These are phyloP conservation scores for Ectemnius continuus DNA, from an alignment of 2,888 invertebrate species.

Conservation along the genomic window DNA sequence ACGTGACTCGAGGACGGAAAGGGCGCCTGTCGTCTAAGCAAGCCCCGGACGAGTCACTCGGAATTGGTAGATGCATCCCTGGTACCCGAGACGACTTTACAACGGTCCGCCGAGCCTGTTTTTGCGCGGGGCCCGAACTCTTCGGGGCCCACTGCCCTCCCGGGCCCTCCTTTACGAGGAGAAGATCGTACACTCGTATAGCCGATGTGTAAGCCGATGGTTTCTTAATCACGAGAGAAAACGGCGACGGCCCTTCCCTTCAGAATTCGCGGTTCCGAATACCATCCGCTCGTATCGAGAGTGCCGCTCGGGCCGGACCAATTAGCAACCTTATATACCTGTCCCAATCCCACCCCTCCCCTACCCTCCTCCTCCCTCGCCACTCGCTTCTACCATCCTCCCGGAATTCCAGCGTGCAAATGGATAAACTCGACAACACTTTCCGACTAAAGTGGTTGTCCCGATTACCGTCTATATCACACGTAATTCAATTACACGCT, in stretches of 20 bases:
- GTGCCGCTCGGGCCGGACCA: constrained; percentile 36
- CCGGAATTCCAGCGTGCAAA: constrained; percentile 6
- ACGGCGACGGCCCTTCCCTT: constrained; percentile 31
- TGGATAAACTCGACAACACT: constrained; percentile 5
- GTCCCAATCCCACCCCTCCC: constrained; percentile 15
- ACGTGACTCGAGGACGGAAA: not conserved
- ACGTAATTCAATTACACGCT: constrained; percentile 7
- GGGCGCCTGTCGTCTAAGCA: constrained; percentile 18
- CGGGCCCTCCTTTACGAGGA: constrained; percentile 53
- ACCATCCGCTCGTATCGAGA: constrained; percentile 18
- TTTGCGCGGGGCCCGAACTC: constrained; percentile 60
- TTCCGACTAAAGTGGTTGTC: not conserved
- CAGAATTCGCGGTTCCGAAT: constrained; percentile 40
- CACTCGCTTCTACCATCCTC: not conserved
- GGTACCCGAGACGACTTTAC: constrained; percentile 64
- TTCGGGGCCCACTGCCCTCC: constrained; percentile 52
- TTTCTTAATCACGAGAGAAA: constrained; percentile 59
- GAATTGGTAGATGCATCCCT: constrained; percentile 63
- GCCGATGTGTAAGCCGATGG: constrained; percentile 43
- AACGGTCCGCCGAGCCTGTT: constrained; percentile 66
- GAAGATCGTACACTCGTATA: constrained; percentile 49
- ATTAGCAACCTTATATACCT: constrained; percentile 3
- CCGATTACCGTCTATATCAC: not conserved
- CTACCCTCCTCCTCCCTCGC: not conserved
- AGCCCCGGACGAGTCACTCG: constrained; percentile 8